Conservation (phyloP, 2,888 invertebrate species). For the Eubasilissa splendida region DNA sequence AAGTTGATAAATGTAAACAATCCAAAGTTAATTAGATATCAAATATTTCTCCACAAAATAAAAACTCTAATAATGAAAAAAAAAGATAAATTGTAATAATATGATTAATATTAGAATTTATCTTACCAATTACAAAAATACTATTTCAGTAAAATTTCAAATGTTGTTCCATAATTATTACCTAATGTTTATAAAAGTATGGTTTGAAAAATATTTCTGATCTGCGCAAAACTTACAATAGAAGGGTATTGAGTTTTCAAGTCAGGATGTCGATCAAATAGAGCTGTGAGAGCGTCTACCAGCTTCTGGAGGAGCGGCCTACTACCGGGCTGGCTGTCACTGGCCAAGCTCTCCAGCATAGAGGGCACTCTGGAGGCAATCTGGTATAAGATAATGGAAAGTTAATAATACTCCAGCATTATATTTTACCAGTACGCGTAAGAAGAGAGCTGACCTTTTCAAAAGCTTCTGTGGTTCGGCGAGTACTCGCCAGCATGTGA, state of each 20-base stretch:
- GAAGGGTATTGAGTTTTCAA: constrained; percentile 68
- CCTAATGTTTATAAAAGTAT: too few species aligned
- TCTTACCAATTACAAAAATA: too few species aligned
- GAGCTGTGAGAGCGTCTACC: constrained; percentile 73
- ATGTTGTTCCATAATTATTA: too few species aligned
- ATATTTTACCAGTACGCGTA: not conserved
- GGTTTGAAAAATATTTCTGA: too few species aligned
- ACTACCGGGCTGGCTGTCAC: constrained; percentile 73
- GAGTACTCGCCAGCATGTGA: constrained; percentile 76
- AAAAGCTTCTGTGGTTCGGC: constrained; percentile 75
- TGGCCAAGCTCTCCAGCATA: constrained; percentile 72
- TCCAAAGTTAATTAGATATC: too few species aligned
- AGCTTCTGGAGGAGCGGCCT: constrained; percentile 74
- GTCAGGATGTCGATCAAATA: constrained; percentile 71
- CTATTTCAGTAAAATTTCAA: too few species aligned
- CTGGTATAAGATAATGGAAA: constrained; percentile 61
- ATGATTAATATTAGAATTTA: too few species aligned
- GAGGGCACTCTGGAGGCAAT: constrained; percentile 69
- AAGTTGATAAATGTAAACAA: too few species aligned
- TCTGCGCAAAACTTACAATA: constrained; percentile 65
- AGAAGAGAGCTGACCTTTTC: constrained; percentile 69
- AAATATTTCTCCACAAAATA: too few species aligned
- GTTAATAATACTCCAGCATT: not conserved
- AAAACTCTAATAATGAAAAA: too few species aligned
- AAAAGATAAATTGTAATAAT: too few species aligned